Conservation (phyloP, 1,140 invertebrate genomes). For the Calephelis virginiensis region DNA sequence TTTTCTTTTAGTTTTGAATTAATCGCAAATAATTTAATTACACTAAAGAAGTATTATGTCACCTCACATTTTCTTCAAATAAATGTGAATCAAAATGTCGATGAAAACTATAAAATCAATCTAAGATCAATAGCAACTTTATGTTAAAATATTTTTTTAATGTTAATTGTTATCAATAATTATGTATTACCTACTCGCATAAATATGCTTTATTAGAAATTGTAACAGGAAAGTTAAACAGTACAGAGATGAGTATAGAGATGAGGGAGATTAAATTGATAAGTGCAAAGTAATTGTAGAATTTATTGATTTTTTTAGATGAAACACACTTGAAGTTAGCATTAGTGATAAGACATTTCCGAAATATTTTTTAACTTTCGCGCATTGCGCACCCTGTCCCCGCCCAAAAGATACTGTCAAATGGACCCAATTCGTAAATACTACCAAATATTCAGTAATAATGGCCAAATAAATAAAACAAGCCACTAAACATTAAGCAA, state of each 20-base stretch:
- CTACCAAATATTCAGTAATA: not conserved
- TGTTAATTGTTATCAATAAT: too few species aligned
- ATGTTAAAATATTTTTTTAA: too few species aligned
- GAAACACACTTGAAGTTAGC: slow-evolving; percentile 34
- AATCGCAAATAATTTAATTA: not conserved
- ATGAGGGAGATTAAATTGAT: too few species aligned
- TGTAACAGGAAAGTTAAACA: too few species aligned
- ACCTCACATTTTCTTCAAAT: too few species aligned
- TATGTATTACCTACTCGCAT: too few species aligned
- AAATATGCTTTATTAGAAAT: too few species aligned
- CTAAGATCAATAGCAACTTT: too few species aligned
- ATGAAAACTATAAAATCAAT: too few species aligned
- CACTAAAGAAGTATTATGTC: not conserved
- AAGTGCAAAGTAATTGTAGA: not conserved
- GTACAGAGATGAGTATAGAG: too few species aligned
- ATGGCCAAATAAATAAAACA: slow-evolving; percentile 11
- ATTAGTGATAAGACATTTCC: slow-evolving; percentile 35
- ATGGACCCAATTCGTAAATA: slow-evolving; percentile 23
- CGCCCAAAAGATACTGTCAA: slow-evolving; percentile 57
- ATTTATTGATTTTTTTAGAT: slow-evolving; percentile 24
- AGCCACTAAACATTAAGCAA: not conserved
- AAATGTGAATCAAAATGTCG: too few species aligned
- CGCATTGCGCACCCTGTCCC: slow-evolving; percentile 37
- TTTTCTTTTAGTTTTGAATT: too few species aligned
- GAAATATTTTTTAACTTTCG: slow-evolving; percentile 38